A percentile compares a stretch with the other conserved stretches of the same genome.
Conservation (phyloP, 2,888 invertebrate species). For the Papilio elwesi region DNA sequence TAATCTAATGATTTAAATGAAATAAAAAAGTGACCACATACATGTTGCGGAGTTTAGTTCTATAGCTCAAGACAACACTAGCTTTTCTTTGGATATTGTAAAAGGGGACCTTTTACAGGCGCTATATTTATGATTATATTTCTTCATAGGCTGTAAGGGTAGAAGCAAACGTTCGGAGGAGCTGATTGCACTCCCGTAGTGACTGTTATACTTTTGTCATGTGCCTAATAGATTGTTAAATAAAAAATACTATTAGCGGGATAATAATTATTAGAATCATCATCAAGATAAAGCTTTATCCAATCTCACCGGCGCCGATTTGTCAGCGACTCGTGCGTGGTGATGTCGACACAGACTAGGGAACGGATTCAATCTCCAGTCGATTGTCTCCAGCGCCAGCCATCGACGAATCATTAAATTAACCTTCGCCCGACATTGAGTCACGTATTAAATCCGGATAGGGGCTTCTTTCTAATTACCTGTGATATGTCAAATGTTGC, state of each 20-base stretch:
- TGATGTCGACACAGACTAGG: conserved; percentile 32
- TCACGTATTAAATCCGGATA: conserved; percentile 76
- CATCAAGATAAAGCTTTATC: conserved; percentile 25
- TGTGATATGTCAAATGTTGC: conserved; percentile 73
- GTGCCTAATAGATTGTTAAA: too few relatives aligned
- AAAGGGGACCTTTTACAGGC: too few relatives aligned
- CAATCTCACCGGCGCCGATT: conserved; percentile 41
- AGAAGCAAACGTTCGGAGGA: too few relatives aligned
- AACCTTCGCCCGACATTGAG: conserved; percentile 66
- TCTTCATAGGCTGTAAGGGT: too few relatives aligned
- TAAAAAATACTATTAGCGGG: conserved; percentile 17
- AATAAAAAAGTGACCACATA: too few relatives aligned
- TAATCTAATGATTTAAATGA: too few relatives aligned
- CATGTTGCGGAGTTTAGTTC: too few relatives aligned
- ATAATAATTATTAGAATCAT: conserved; percentile 19
- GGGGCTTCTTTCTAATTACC: conserved; percentile 77
- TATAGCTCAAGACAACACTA: too few relatives aligned
- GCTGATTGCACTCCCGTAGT: too few relatives aligned
- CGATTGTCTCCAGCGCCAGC: conserved; percentile 55
- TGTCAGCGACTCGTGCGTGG: conserved; percentile 39
- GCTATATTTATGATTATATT: too few relatives aligned
- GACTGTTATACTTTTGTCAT: too few relatives aligned
- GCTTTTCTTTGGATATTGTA: too few relatives aligned
- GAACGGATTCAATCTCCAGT: conserved; percentile 45
- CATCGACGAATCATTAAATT: conserved; percentile 64